Conservation (phyloP, 37 sponge, comb jelly and placozoan species). For the Haliclona indistincta region DNA sequence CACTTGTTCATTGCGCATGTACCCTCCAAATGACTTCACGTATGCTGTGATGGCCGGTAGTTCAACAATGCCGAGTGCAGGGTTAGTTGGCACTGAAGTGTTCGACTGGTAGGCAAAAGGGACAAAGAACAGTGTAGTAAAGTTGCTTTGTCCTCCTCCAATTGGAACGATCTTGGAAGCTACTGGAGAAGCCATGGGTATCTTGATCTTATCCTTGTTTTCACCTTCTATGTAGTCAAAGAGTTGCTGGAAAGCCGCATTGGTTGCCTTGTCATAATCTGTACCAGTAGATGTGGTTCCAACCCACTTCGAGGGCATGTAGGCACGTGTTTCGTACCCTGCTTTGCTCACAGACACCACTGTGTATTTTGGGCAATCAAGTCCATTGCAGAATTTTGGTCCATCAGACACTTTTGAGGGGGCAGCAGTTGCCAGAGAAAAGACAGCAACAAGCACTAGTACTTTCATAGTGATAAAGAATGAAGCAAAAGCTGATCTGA, state of each 20-base stretch:
- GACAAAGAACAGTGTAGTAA: slow-evolving; percentile 22
- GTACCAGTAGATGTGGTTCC: slow-evolving; percentile 4
- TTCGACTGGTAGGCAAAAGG: slow-evolving; percentile 27
- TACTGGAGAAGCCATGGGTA: slow-evolving; percentile 30
- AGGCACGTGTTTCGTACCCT: slow-evolving; percentile 17
- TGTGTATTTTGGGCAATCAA: slow-evolving; percentile 17
- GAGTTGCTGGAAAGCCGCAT: slow-evolving; percentile 5
- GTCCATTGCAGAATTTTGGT: slow-evolving; percentile 7
- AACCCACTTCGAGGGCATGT: slow-evolving; percentile 32
- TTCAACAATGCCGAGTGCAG: not conserved
- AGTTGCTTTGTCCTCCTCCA: not conserved
- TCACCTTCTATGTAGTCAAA: slow-evolving; percentile 26
- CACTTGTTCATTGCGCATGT: not conserved
- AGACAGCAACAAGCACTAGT: not conserved
- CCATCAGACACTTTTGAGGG: not conserved
- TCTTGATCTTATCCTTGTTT: slow-evolving; percentile 13
- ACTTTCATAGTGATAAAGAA: no score
- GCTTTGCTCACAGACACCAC: not conserved
- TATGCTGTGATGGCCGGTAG: slow-evolving; percentile 26
- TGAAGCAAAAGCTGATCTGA: no score
- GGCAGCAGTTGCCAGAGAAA: not conserved
- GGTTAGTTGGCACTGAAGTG: slow-evolving; percentile 20
- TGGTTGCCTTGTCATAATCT: not conserved
- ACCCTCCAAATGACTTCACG: slow-evolving; percentile 14
- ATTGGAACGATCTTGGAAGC: slow-evolving; percentile 19